Base-by-base conservation (phyloP, 2,797 vertebrate genomes). In the Coregonus sp. region DNA sequence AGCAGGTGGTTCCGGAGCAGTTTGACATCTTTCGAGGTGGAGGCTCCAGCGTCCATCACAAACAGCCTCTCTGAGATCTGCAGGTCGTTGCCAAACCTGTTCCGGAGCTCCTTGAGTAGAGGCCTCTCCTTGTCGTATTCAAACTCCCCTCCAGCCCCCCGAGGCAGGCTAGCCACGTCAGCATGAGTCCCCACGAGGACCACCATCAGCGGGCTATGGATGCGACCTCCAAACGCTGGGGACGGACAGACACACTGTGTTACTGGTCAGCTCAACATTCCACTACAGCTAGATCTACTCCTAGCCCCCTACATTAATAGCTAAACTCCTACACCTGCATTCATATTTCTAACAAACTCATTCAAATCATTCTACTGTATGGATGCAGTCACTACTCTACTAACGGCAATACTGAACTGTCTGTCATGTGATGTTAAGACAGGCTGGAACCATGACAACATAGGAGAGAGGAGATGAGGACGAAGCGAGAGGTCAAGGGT, bases 21-120 rank as follows among this genome's bases (percentile, higher is more conserved):
- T 90, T 98, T 99, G 88, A 99, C 92, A 87, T 99, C 98, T 94
- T 95, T 99, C 3, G 98, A 98, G 79, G 96, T 97, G 20, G 98
- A 97, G 31, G 97, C 96, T 68, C 97, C 98, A 0, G 96, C 93
- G 80, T 99, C 98, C 94, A 97, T 90, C 63, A 99, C 95, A 90
- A 98, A 99, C 77, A 99, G 85, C 85, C 96, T 97, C 70, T 99
- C 96, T 52, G 96, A 96, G 90, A 99, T 94, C 75, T 95, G 93
- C 78, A 99, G 93, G 86, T 99, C 98, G 35, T 97, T 96, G 37
- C 98, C 98, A 91, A 99, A 99, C 89, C 98, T 96, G 93, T 95
- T 98, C 79, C 93, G 93, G 85, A 98, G 94, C 93, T 99, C 97
- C 81, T 96, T 98, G 7, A 99, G 89, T 81, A 99, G 88, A 0